Base-by-base conservation (phyloP, 2,113 vertebrate species). In the Sceloporus tristichus region DNA sequence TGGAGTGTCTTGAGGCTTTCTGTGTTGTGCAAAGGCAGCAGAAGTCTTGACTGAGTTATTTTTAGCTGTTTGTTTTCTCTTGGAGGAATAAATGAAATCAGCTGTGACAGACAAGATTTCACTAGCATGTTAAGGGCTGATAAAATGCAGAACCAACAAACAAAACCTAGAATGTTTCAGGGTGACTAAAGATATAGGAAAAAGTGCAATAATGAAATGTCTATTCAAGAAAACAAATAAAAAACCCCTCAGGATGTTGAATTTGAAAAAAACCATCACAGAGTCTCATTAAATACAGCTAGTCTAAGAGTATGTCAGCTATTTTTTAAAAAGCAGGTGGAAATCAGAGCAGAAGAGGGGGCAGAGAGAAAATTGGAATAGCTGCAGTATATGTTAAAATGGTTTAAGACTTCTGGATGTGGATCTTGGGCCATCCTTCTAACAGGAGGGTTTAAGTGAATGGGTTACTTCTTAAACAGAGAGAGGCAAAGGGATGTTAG, bases 91-190 rank as follows among this genome's bases (percentile, higher is more conserved):
- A 95, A 94, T 93, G 92, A 88, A 95, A 94, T 95, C 94, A 94
- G 89, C 93, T 94, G 95, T 91, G 92, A 89, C 91, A 94, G 90
- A 91, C 91, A 92, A 88, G 91, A 93, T 94, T 85, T 93, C 88
- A 94, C 91, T 84, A 93, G 89, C 79, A 81, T 91, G 85, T 90
- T 94, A 91, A 88, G 81, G 89, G 29, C 87, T 94, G 93, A 94
- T 94, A 92, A 78, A 95, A 94, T 95, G 88, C 91, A 94, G 94
- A 94, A 92, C 87, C 92, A 95, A 94, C 88, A 94, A 93, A 94
- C 86, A 93, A 93, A 94, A 90, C 90, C 79, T 86, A 90, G 83
- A 94, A 11, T 29, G 14, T 77, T 93, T 92, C 38, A 82, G 90
- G 74, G 85, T 53, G 89, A 66, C 85, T 13, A 73, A 73, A 90